Evolutionary conservation across 2,888 invertebrate genomes (phyloP).

Genomic region (Cosmia pyralina): DNA sequence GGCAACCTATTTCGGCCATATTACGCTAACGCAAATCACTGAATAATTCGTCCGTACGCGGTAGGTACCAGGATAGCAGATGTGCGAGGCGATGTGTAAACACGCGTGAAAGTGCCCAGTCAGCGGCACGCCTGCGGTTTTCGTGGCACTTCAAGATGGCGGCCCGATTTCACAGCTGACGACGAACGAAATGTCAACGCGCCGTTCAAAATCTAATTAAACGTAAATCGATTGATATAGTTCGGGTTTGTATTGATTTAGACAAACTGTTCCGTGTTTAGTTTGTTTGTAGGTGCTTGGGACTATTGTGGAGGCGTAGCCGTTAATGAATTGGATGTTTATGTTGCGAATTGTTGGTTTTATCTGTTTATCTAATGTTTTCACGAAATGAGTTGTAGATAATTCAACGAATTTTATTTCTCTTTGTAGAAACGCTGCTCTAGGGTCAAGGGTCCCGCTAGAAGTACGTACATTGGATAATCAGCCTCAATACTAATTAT

Average conservation of each 20-base stretch:
- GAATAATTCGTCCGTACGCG: constrained; percentile 46
- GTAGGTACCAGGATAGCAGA: constrained; percentile 57
- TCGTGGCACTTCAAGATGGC: constrained; percentile 72
- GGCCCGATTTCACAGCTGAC: constrained; percentile 69
- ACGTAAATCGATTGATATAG: constrained; percentile 58
- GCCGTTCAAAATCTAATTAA: constrained; percentile 59
- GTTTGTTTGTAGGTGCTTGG: constrained; percentile 38
- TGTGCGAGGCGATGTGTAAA: constrained; percentile 64
- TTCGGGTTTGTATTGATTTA: constrained; percentile 59
- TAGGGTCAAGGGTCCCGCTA: not conserved
- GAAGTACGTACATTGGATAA: not conserved
- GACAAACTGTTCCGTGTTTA: constrained; percentile 48
- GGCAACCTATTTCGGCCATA: constrained; percentile 16
- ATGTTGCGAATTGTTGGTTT: constrained; percentile 24
- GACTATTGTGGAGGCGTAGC: constrained; percentile 4
- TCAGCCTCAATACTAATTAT: not conserved
- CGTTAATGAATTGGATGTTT: constrained; percentile 39
- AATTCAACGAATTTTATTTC: not conserved
- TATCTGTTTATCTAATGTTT: constrained; percentile 4
- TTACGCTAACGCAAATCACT: constrained; percentile 43
- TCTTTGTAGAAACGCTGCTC: not conserved
- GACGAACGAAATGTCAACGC: constrained; percentile 67
- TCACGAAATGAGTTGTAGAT: not conserved
- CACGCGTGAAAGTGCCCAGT: constrained; percentile 69
- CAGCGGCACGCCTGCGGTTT: constrained; percentile 71